Evolutionary conservation across 64 coral and sea anemone genomes (phyloP).

Genomic region (Montipora efflorescens): DNA sequence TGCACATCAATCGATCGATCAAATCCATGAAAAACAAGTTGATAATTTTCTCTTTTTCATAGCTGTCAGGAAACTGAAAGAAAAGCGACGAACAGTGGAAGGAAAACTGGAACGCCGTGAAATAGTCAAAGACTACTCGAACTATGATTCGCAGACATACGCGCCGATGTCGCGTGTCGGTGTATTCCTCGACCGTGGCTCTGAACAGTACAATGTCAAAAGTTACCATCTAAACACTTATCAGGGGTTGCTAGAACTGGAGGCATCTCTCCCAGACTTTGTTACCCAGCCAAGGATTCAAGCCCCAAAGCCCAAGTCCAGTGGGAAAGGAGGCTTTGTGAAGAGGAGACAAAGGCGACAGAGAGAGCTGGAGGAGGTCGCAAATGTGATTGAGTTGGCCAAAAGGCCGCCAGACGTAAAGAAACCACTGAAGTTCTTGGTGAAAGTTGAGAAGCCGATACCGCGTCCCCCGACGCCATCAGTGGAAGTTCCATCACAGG

Average conservation of each 20-base stretch:
- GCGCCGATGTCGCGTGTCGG: conserved; percentile 97
- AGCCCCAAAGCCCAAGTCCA: conserved; percentile 95
- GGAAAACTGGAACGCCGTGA: conserved; percentile 95
- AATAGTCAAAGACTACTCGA: conserved; percentile 90
- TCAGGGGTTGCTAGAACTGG: conserved; percentile 91
- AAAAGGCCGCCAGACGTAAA: conserved; percentile 72
- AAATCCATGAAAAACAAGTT: neutral
- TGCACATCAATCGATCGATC: neutral
- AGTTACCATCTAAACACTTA: conserved; percentile 90
- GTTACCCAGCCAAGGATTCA: conserved; percentile 95
- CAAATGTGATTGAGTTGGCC: conserved; percentile 80
- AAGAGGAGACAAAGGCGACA: conserved; percentile 92
- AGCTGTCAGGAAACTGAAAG: conserved; percentile 94
- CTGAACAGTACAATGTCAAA: conserved; percentile 95
- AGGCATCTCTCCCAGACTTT: conserved; percentile 95
- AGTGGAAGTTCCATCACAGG: conserved; percentile 95
- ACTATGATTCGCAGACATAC: conserved; percentile 85
- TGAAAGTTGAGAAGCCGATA: conserved; percentile 97
- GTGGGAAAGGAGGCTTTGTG: conserved; percentile 83
- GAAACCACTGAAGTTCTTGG: conserved; percentile 89
- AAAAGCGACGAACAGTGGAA: conserved; percentile 93
- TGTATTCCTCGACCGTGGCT: conserved; percentile 95
- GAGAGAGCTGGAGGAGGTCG: conserved; percentile 92
- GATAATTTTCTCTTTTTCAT: neutral
- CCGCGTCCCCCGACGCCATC: conserved; percentile 97